phyloP scores from a whole-genome alignment of 37 sponge, comb jelly and placozoan genomes.

The Amphimedon queenslandica region DNA sequence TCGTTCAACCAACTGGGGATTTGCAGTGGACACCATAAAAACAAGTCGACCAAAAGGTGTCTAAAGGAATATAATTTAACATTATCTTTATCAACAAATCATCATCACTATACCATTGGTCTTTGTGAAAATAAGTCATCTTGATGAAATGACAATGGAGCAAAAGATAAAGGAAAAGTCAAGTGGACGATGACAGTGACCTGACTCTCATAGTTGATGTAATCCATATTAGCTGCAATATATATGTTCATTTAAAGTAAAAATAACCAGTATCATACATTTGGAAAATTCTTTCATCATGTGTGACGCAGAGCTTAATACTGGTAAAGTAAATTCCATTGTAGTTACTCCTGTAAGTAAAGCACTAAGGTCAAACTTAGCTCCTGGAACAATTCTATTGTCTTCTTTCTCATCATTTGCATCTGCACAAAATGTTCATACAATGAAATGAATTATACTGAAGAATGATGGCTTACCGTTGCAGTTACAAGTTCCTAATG shows the following conservation, averaged over 20 bases:
- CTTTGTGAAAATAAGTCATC: no score
- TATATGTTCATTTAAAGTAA: not conserved
- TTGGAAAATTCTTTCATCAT: not conserved
- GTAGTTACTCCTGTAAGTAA: constrained; percentile 53
- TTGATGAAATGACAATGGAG: not conserved
- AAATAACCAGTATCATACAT: not conserved
- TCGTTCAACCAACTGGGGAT: constrained; percentile 17
- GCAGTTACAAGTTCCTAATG: no score
- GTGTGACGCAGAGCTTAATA: constrained; percentile 37
- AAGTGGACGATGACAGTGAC: constrained; percentile 40
- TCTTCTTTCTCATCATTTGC: no score
- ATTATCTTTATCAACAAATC: no score
- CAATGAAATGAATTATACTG: no score
- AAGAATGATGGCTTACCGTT: no score
- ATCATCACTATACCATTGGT: no score
- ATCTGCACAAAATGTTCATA: no score
- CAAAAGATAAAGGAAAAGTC: constrained; percentile 21
- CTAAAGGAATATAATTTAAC: no score
- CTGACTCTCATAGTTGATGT: constrained; percentile 39
- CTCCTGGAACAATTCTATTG: no score
- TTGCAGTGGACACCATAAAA: constrained; percentile 41
- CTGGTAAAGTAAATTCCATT: constrained; percentile 49
- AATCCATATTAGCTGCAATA: no score
- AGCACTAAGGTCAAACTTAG: constrained; percentile 62
- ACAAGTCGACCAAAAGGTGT: constrained; percentile 83